Evolutionary conservation across 2,888 invertebrate species (phyloP), one percentile per base, ranked within the genome.

Genomic region (Drosophila melanosoma): DNA sequence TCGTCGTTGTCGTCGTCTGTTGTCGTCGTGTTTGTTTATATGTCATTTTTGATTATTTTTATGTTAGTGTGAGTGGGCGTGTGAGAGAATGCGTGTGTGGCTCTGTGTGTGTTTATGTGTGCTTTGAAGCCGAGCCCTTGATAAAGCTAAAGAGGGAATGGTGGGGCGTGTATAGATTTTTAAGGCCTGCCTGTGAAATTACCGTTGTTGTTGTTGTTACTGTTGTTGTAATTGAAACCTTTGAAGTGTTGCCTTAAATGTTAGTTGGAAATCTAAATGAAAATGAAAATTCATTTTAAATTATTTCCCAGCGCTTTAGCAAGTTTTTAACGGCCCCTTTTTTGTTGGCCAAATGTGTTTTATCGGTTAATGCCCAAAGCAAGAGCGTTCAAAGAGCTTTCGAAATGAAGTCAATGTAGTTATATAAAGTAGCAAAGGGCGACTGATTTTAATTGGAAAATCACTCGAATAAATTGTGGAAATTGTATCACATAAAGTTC

Each of bases 191-290:
- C 38, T 26, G 48, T 8, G 20, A 20, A 17, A 17, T 10, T 10
- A 10, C 10, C 10, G 49, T 26, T 20, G 42, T 42, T 20, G 42
- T 20, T 36, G 23, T 54, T 17, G n/a, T 32, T 56, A 66, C 58
- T 81, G 68, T 62, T 76, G 76, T 69, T 82, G 84, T 79, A 87
- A 82, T 89, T 78, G 86, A 87, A 89, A 79, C 90, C 87, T 87
- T 87, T 87, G 90, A 87, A 89, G 87, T 87, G 86, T 69, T 87
- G 75, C 69, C 64, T 69, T 68, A 82, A 84, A 79, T 81, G 76
- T 76, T 80, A 81, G 85, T 77, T 83, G 57, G 33, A 77, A 82
- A 76, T 85, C 76, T 75, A 81, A 85, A 82, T 82, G 69, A 74
- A 86, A 86, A 78, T 71, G 69, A 58, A 76, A 76, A 73, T 69